Base-by-base conservation (phyloP, 2,888 invertebrate genomes). In the Metopia argyrocephala region DNA sequence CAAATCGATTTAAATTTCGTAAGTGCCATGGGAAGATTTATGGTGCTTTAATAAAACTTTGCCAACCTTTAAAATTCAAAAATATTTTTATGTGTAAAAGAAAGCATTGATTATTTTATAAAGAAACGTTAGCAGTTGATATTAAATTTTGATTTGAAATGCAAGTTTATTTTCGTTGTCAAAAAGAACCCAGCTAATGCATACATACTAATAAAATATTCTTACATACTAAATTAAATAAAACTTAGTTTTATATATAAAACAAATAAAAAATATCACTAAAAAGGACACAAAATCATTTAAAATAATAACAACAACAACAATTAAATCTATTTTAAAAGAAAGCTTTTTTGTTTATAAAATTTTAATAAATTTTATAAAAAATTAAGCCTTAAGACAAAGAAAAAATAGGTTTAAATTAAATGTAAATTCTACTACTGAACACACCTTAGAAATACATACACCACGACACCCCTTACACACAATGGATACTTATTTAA, bases 101-200 rank as follows among this genome's bases (percentile, higher is more conserved):
- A n/a, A n/a, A n/a, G n/a, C n/a, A n/a, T 15, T 38, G 3, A 38
- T 38, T 38, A 15, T 66, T 65, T 64, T 75, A 38, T 57, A 74
- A 76, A 48, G 25, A 81, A 80, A 80, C 71, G 50, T 78, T 69
- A 82, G 76, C 56, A 78, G 79, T 79, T 80, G 57, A 74, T 78
- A 71, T 82, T 76, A 69, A 62, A 73, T 66, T 81, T 59, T 75
- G 38, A 27, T 62, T 57, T 62, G 20, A 62, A 28, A 31, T 38
- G 12, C 9, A 12, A 12, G 9, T 38, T 38, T 38, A 15, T 12
- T 38, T 38, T 38, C 15, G 12, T 69, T 78, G 76, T 82, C 79
- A 76, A 79, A 82, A 79, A 76, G 75, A 79, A 78, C 71, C 57
- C 79, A 76, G 71, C 62, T 82, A 79, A 62, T 73, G 76, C 76